These are phyloP conservation scores for Sebastes paucispinis DNA, from an alignment of 2,797 vertebrate species.

Conservation along the genomic window DNA sequence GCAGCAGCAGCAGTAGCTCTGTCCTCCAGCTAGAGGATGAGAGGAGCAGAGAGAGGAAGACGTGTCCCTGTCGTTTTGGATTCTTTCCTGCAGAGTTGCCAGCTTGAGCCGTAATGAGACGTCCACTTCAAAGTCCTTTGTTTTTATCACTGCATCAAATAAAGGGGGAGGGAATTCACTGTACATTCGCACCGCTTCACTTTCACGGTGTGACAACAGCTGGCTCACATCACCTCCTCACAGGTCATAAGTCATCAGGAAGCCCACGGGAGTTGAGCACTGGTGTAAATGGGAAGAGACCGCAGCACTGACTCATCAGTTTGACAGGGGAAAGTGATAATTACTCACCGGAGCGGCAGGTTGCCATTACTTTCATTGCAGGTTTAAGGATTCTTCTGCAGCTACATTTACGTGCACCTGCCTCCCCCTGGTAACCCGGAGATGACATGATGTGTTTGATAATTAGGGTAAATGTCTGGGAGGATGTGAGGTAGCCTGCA, in stretches of 20 bases:
- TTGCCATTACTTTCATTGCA: background rate
- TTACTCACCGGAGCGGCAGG: background rate
- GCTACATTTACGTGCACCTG: background rate
- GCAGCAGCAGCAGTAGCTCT: slow-evolving; percentile 22
- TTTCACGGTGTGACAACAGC: slow-evolving; percentile 9
- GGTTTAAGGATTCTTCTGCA: slow-evolving; percentile 1
- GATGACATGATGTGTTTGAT: slow-evolving; percentile 15
- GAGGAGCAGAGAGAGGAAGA: slow-evolving; percentile 3
- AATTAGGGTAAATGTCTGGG: slow-evolving; percentile 14
- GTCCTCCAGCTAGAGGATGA: slow-evolving; percentile 49
- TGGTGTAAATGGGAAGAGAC: background rate
- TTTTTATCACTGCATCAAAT: background rate
- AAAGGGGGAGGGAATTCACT: background rate
- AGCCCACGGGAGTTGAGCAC: background rate
- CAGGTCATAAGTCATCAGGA: slow-evolving; percentile 20
- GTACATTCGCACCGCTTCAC: background rate
- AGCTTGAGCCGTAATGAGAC: slow-evolving; percentile 25
- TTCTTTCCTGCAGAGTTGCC: slow-evolving; percentile 23
- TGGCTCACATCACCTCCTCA: slow-evolving; percentile 7
- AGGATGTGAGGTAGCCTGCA: slow-evolving; percentile 14
- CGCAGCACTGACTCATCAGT: slow-evolving; percentile 27
- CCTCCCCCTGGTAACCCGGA: background rate
- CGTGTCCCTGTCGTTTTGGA: background rate
- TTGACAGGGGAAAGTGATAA: slow-evolving; percentile 8
- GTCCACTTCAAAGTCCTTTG: slow-evolving; percentile 20